phyloP scores from a whole-genome alignment of 2,888 invertebrate species.

The Mystacides longicornis region DNA sequence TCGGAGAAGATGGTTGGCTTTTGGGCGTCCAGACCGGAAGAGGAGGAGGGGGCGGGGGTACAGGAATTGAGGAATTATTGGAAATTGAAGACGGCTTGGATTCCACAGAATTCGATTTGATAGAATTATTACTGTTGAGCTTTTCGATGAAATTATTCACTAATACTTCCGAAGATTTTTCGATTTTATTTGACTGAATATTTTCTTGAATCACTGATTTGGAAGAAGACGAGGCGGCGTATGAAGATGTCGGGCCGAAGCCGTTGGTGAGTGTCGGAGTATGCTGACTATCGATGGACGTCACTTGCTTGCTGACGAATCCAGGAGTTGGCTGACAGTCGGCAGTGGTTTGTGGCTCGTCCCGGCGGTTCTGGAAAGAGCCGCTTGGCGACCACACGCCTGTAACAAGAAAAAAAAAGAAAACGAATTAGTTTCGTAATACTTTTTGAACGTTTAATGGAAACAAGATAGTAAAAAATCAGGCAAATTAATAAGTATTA shows the following conservation, averaged over 20 bases:
- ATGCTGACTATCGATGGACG: background rate
- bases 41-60: slow-evolving; percentile 51
- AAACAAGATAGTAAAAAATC: too few species aligned
- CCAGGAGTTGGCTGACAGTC: slow-evolving; percentile 22
- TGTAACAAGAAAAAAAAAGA: slow-evolving; percentile 27
- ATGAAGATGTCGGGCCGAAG: background rate
- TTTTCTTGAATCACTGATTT: background rate
- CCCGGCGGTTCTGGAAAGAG: slow-evolving; percentile 29
- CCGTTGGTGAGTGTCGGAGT: slow-evolving; percentile 5
- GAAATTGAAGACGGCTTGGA: background rate
- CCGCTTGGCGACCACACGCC: slow-evolving; percentile 57
- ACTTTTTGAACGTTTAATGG: too few species aligned
- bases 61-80: slow-evolving; percentile 41
- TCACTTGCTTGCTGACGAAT: background rate
- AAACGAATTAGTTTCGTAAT: background rate
- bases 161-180: background rate
- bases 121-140: slow-evolving; percentile 3
- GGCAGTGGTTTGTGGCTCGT: slow-evolving; percentile 30
- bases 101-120: background rate
- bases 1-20: slow-evolving; percentile 64
- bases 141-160: background rate
- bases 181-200: too few species aligned
- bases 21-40: slow-evolving; percentile 75
- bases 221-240: background rate
- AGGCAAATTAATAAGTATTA: too few species aligned